These are phyloP conservation scores for Pogonus chalceus DNA, from an alignment of 1,140 invertebrate species.

Conservation along the genomic window DNA sequence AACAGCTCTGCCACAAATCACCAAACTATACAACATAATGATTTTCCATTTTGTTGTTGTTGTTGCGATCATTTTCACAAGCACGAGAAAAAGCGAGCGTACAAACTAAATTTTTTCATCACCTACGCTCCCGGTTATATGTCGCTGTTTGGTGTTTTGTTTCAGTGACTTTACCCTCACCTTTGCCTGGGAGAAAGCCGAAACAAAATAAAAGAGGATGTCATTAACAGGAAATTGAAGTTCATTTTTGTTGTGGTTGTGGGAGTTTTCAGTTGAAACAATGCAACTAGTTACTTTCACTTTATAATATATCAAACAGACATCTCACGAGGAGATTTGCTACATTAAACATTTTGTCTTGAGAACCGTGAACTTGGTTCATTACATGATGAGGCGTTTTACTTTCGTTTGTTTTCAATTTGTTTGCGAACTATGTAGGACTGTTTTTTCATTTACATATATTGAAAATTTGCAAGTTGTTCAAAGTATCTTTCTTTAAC, in stretches of 20 bases:
- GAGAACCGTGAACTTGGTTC: constrained; percentile 4
- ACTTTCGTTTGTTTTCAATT: too few species aligned
- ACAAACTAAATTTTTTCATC: neutral
- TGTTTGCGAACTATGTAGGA: too few species aligned
- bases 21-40: neutral
- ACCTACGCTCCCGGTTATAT: neutral
- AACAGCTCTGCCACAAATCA: neutral
- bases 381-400: neutral
- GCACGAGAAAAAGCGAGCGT: too few species aligned
- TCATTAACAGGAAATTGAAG: constrained; percentile 1
- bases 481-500: too few species aligned
- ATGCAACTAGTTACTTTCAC: neutral
- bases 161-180: neutral
- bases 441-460: too few species aligned
- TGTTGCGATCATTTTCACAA: too few species aligned
- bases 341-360: neutral
- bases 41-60: neutral
- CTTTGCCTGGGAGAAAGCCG: neutral
- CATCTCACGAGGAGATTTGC: neutral
- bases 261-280: neutral
- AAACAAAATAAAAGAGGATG: neutral
- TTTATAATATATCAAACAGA: neutral
- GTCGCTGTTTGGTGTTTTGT: neutral
- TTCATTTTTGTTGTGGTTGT: neutral
- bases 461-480: too few species aligned